Percentiles rank a stretch among this genome's conserved stretches.
These are phyloP conservation scores for Ametastegia equiseti DNA, from an alignment of 2,888 invertebrate species.

Conservation along the genomic window DNA sequence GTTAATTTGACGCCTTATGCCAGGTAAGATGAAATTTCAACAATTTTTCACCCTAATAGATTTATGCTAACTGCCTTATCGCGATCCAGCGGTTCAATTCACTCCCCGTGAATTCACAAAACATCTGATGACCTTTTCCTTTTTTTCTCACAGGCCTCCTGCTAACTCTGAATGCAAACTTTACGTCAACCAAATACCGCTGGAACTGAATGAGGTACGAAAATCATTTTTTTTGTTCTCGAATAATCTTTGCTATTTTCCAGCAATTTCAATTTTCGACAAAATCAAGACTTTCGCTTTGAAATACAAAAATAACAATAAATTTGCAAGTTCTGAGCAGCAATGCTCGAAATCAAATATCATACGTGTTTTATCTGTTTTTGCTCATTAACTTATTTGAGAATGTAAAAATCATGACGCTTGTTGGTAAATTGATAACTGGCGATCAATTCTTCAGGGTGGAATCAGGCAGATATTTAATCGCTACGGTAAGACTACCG, in stretches of 20 bases:
- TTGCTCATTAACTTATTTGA: neutral
- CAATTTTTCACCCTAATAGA: neutral
- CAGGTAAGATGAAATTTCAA: neutral
- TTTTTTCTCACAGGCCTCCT: neutral
- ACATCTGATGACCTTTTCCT: neutral
- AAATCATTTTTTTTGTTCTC: constrained; percentile 1
- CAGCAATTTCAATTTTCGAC: too few species aligned
- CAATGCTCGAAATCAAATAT: too few species aligned
- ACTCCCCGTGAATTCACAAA: neutral
- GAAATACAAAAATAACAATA: too few species aligned
- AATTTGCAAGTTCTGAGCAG: too few species aligned
- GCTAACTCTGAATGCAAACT: constrained; percentile 56
- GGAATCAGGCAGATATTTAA: constrained; percentile 62
- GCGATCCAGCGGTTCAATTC: neutral
- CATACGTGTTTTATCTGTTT: neutral
- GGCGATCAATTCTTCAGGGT: constrained; percentile 53
- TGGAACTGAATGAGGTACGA: constrained; percentile 62
- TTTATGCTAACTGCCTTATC: too few species aligned
- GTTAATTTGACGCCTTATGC: constrained; percentile 3
- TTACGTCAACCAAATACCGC: constrained; percentile 63
- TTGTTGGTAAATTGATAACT: neutral
- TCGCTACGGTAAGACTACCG: constrained; percentile 59
- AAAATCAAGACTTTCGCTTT: too few species aligned
- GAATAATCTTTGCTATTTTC: constrained; percentile 19
- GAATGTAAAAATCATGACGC: neutral